These are phyloP conservation scores for Rhabditoides inermis DNA, from an alignment of 2,888 invertebrate species.

Conservation along the genomic window DNA sequence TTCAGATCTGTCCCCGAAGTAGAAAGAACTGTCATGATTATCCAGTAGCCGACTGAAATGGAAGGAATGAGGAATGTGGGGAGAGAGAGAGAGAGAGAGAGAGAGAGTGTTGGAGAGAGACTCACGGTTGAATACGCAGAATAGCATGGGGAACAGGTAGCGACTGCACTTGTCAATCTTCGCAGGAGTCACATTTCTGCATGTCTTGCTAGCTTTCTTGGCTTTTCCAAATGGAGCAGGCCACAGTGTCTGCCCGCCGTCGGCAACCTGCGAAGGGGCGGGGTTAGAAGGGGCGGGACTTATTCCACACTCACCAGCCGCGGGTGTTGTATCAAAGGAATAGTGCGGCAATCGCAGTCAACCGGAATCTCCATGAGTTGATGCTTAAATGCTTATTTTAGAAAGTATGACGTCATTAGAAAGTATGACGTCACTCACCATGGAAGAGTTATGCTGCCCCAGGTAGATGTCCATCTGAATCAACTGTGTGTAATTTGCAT, in stretches of 20 bases:
- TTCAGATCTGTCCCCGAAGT: constrained; percentile 16
- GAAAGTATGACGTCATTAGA: background rate
- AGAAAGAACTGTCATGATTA: constrained; percentile 28
- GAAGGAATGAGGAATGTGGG: background rate
- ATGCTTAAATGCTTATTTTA: constrained; percentile 15
- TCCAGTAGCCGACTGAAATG: constrained; percentile 37
- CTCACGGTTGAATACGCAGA: constrained; percentile 41
- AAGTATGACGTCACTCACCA: constrained; percentile 14
- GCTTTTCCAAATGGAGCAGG: constrained; percentile 39
- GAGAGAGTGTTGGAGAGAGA: background rate
- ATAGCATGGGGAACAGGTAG: constrained; percentile 74
- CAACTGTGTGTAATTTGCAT: no score
- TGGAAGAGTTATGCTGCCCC: constrained; percentile 32
- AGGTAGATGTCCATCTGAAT: constrained; percentile 35
- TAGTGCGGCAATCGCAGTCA: constrained; percentile 40
- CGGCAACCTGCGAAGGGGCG: constrained; percentile 12
- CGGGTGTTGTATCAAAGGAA: constrained; percentile 38
- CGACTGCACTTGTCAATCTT: constrained; percentile 98
- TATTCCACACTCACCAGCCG: constrained; percentile 14
- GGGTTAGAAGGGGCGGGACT: background rate
- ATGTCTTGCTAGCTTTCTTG: constrained; percentile 18
- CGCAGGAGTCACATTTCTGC: constrained; percentile 62
- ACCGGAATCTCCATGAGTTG: constrained; percentile 39
- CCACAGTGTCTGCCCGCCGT: constrained; percentile 32
- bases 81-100: no score